These are phyloP conservation scores for Stigmatopora argus DNA, from an alignment of 2,113 vertebrate species.

Conservation along the genomic window DNA sequence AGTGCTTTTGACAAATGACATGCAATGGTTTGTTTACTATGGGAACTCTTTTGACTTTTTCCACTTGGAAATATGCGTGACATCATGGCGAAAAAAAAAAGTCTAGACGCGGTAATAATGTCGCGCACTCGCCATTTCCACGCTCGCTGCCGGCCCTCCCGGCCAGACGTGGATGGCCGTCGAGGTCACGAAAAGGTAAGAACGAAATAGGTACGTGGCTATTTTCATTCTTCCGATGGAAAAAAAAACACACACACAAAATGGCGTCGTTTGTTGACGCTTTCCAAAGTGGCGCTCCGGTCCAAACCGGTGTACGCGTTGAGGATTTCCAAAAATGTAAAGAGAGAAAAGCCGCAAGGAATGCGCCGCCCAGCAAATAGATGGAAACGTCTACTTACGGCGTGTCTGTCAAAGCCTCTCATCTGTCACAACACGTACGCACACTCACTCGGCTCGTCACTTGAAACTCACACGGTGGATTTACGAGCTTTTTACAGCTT, in stretches of 20 bases:
- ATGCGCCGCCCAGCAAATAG: constrained; percentile 47
- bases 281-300: not conserved
- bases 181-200: too few relatives aligned
- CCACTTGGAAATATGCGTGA: not conserved
- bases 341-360: constrained; percentile 51
- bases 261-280: constrained; percentile 45
- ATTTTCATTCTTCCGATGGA: constrained; percentile 53
- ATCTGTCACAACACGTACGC: constrained; percentile 44
- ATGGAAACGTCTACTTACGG: constrained; percentile 69
- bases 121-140: too few relatives aligned
- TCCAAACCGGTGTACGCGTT: not conserved
- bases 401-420: constrained; percentile 58
- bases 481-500: constrained; percentile 18
- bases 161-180: too few relatives aligned
- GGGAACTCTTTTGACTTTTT: not conserved
- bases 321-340: constrained; percentile 63
- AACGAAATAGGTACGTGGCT: not conserved
- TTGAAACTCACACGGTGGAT: constrained; percentile 35
- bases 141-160: too few relatives aligned
- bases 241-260: constrained; percentile 49
- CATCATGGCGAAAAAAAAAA: not conserved
- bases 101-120: not conserved
- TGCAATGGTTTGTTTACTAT: not conserved
- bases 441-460: constrained; percentile 1
- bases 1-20: not conserved